Conservation (phyloP, 2,113 vertebrate genomes). For the Miniopterus natalensis region DNA sequence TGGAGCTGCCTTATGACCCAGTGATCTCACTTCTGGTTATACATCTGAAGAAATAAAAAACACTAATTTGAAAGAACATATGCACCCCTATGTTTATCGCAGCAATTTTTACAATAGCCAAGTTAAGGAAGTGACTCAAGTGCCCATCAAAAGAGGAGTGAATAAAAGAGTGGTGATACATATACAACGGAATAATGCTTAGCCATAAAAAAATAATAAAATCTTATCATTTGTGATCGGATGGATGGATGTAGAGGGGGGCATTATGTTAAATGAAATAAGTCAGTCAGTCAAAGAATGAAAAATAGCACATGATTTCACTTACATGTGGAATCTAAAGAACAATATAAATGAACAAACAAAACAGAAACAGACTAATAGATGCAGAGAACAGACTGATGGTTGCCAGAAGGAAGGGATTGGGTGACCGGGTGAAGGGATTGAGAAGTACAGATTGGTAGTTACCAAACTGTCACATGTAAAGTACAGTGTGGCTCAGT, state of each 20-base stretch:
- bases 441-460: not conserved
- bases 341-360: not conserved
- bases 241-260: not conserved
- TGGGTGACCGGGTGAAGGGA: not conserved
- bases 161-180: not conserved
- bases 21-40: not conserved
- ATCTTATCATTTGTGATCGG: not conserved
- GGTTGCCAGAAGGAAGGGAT: not conserved
- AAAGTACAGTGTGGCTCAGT: no score
- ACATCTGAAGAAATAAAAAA: not conserved
- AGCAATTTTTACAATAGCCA: not conserved
- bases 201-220: not conserved
- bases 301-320: not conserved
- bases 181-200: not conserved
- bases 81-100: not conserved
- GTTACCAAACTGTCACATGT: not conserved
- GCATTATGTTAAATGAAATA: not conserved
- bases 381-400: not conserved
- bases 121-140: not conserved
- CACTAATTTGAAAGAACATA: not conserved
- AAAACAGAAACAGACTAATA: not conserved
- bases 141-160: not conserved
- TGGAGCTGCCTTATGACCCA: not conserved
- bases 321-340: not conserved
- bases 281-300: not conserved